These are phyloP conservation scores for Pterocles orientalis DNA, from an alignment of 2,113 vertebrate genomes.

Conservation along the genomic window DNA sequence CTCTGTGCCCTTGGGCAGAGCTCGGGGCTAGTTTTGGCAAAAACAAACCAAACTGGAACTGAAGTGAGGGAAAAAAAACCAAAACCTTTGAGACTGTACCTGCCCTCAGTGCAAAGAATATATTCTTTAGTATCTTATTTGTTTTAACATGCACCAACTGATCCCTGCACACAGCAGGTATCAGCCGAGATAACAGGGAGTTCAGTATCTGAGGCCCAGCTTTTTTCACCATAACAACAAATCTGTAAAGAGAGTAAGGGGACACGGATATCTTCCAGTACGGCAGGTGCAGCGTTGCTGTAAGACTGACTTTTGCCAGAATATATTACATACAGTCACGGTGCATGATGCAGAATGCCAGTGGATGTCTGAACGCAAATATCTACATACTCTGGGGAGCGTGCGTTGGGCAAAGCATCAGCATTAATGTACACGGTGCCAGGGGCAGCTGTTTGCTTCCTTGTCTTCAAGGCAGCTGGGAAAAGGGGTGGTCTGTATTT, in stretches of 20 bases:
- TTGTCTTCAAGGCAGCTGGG: background rate
- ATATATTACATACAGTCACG: rapidly evolving
- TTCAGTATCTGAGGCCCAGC: background rate
- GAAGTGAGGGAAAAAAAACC: rapidly evolving
- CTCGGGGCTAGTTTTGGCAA: background rate
- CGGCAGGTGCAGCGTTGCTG: background rate
- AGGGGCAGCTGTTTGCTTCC: background rate
- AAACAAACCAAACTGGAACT: background rate
- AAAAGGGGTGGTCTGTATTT: background rate
- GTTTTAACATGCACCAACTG: background rate
- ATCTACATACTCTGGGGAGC: rapidly evolving
- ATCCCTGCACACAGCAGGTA: background rate
- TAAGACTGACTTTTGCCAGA: background rate
- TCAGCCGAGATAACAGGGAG: background rate
- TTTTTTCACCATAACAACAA: background rate
- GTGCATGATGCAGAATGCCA: background rate
- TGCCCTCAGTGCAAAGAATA: background rate
- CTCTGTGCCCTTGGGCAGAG: background rate
- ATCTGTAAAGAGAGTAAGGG: background rate
- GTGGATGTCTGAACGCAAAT: background rate
- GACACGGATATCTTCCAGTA: background rate
- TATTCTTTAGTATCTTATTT: background rate
- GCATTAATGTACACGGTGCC: background rate
- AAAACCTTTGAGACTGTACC: background rate
- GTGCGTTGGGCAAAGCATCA: background rate